Conservation (phyloP, 2,888 invertebrate genomes). For the Myopa testacea region DNA sequence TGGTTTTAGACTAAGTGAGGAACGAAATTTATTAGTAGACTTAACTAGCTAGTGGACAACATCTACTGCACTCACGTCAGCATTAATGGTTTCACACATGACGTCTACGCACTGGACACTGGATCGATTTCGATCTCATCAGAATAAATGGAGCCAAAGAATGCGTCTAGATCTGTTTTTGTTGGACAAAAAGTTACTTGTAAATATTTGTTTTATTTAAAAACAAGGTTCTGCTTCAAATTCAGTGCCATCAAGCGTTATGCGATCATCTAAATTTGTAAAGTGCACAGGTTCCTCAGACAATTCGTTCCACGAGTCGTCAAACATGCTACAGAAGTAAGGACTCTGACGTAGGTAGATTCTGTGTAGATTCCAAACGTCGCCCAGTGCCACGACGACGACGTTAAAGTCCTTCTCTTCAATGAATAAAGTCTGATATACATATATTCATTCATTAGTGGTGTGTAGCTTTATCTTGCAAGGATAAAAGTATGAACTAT, state of each 20-base stretch:
- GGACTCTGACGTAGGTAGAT: constrained; percentile 84
- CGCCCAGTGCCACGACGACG: constrained; percentile 77
- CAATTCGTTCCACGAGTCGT: constrained; percentile 81
- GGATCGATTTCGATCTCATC: constrained; percentile 79
- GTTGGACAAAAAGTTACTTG: too few species aligned
- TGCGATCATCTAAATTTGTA: constrained; percentile 78
- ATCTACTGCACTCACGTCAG: constrained; percentile 66
- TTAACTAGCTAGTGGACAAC: background rate
- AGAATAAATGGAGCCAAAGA: constrained; percentile 81
- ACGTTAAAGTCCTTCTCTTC: constrained; percentile 83
- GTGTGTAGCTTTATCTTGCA: constrained; percentile 74
- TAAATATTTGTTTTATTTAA: background rate
- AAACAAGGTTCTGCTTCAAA: background rate
- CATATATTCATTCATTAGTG: constrained; percentile 82
- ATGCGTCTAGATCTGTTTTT: constrained; percentile 74
- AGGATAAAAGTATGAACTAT: constrained; percentile 27
- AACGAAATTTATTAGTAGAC: background rate
- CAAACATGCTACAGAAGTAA: constrained; percentile 85
- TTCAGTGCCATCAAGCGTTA: constrained; percentile 75
- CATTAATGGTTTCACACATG: constrained; percentile 81
- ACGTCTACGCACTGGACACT: constrained; percentile 80
- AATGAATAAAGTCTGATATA: constrained; percentile 80
- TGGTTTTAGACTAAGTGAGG: constrained; percentile 54
- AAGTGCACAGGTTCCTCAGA: constrained; percentile 75
- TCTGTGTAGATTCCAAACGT: constrained; percentile 81